phyloP scores from a whole-genome alignment of 2,888 invertebrate genomes.

The Eristalis pertinax region DNA sequence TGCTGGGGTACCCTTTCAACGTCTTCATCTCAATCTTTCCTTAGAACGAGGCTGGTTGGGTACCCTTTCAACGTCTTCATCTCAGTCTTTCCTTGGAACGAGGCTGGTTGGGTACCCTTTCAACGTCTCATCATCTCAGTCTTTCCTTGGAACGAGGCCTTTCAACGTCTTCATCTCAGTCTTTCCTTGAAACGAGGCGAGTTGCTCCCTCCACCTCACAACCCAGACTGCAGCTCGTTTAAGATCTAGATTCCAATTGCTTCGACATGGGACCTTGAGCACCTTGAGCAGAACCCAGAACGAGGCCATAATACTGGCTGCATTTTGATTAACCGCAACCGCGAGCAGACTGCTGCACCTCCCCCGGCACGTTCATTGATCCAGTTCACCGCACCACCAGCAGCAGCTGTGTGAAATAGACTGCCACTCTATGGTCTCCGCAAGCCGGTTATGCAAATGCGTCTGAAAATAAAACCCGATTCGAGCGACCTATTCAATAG shows the following conservation, averaged over 20 bases:
- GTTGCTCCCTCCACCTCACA: no score
- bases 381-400: background rate
- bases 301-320: background rate
- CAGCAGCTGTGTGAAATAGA: background rate
- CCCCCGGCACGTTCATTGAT: background rate
- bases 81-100: no score
- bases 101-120: no score
- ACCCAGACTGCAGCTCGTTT: no score
- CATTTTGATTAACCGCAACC: background rate
- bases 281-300: background rate
- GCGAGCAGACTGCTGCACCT: background rate
- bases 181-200: no score
- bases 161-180: no score
- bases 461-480: slow-evolving; percentile 7
- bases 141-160: no score
- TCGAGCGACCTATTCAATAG: background rate
- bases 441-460: slow-evolving; percentile 41
- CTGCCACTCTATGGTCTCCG: background rate
- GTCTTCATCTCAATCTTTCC: no score
- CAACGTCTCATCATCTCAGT: no score
- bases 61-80: no score
- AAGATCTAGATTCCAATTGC: background rate
- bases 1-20: no score
- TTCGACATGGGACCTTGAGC: background rate
- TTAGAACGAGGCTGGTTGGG: no score